Conservation (phyloP, 2,113 vertebrate genomes). For the Condylura cristata region DNA sequence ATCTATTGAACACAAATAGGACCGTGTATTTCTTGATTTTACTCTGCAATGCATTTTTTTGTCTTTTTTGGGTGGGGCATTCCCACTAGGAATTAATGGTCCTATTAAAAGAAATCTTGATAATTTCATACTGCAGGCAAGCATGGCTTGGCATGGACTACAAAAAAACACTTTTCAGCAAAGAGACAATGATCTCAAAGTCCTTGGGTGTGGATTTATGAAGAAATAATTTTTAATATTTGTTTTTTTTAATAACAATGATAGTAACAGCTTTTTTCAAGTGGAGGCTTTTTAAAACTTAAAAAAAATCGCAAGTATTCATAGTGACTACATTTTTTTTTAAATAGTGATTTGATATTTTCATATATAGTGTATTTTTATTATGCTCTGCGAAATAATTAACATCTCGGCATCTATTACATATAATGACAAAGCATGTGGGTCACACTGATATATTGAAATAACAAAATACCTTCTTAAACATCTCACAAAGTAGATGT, state of each 20-base stretch:
- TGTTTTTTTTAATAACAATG: not conserved
- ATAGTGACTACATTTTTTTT: not conserved
- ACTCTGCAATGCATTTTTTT: not conserved
- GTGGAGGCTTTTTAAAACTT: not conserved
- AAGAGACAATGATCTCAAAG: not conserved
- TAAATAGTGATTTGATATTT: not conserved
- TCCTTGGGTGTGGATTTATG: not conserved
- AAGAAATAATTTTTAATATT: not conserved
- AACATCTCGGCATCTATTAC: not conserved
- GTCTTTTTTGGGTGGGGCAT: not conserved
- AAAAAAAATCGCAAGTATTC: not conserved
- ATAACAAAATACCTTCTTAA: not conserved
- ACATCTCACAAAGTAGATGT: not conserved
- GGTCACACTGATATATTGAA: not conserved
- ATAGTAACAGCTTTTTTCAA: not conserved
- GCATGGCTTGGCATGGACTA: not conserved
- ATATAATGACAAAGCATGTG: not conserved
- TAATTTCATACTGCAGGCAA: not conserved
- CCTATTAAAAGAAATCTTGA: not conserved
- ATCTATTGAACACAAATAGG: not conserved
- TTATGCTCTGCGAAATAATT: not conserved
- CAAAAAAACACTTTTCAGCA: not conserved
- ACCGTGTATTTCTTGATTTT: not conserved
- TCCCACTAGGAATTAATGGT: not conserved
- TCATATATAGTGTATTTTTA: constrained; percentile 7